These are phyloP conservation scores for Desmophyllum pertusum DNA, from an alignment of 92 coral and sea anemone species.

Conservation along the genomic window DNA sequence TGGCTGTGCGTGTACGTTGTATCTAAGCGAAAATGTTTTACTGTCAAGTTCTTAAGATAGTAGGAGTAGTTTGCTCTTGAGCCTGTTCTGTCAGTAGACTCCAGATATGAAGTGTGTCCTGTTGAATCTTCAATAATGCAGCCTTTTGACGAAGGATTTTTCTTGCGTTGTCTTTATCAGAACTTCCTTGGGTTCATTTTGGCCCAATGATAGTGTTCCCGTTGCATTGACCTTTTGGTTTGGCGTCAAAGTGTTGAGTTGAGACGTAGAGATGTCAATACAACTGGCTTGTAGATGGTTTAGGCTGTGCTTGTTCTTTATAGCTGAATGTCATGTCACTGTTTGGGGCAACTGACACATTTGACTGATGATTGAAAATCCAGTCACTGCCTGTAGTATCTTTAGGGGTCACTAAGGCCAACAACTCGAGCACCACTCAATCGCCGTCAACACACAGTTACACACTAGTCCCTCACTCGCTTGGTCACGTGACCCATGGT, in stretches of 20 bases:
- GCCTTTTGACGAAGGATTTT: constrained; percentile 26
- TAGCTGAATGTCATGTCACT: constrained; percentile 33
- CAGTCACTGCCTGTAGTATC: constrained; percentile 17
- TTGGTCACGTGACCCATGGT: background rate
- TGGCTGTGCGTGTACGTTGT: too few species aligned
- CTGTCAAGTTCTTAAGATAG: constrained; percentile 31
- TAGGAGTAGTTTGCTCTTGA: constrained; percentile 29
- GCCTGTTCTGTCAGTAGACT: constrained; percentile 27
- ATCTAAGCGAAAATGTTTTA: constrained; percentile 14
- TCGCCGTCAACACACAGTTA: too few species aligned
- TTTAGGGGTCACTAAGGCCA: too few species aligned
- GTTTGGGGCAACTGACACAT: constrained; percentile 36
- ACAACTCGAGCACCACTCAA: too few species aligned
- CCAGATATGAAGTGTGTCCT: constrained; percentile 26
- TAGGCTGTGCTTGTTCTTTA: constrained; percentile 23
- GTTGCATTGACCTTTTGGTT: constrained; percentile 40
- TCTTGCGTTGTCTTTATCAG: constrained; percentile 6
- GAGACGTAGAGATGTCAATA: constrained; percentile 16
- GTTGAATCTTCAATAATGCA: constrained; percentile 35
- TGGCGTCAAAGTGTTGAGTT: constrained; percentile 24
- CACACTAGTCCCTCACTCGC: too few species aligned
- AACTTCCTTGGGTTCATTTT: too few species aligned
- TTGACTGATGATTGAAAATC: constrained; percentile 40
- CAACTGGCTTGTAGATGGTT: constrained; percentile 14
- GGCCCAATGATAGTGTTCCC: too few species aligned